phyloP scores from a whole-genome alignment of 2,888 invertebrate species.

The Tuberolachnus salignus region DNA sequence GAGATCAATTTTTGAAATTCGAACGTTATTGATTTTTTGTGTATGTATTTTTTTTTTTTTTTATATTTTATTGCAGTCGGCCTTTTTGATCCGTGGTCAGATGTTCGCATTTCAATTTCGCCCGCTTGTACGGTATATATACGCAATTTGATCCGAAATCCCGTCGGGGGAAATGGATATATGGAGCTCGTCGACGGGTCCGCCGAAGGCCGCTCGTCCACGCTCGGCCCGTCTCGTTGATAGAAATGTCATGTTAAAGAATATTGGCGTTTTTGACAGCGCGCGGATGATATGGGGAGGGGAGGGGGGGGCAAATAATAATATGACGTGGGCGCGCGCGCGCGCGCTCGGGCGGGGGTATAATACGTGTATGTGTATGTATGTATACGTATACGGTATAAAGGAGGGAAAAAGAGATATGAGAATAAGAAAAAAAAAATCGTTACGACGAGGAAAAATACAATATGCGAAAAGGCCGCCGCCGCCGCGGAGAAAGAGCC shows the following conservation, averaged over 20 bases:
- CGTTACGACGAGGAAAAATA: slow-evolving; percentile 13
- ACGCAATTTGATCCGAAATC: slow-evolving; percentile 41
- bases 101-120: slow-evolving; percentile 41
- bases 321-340: background rate
- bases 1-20: too few relatives aligned
- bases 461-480: background rate
- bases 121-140: background rate
- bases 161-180: slow-evolving; percentile 35
- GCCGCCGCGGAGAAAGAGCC: background rate
- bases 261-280: slow-evolving; percentile 49
- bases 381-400: too few relatives aligned
- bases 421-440: too few relatives aligned
- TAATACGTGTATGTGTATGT: too few relatives aligned
- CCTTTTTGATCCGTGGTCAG: too few relatives aligned
- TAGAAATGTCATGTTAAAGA: slow-evolving; percentile 41
- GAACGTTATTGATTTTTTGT: too few relatives aligned
- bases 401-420: background rate
- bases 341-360: too few relatives aligned
- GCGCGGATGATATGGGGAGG: too few relatives aligned
- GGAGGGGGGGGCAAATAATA: background rate
- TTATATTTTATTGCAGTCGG: too few relatives aligned
- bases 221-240: background rate
- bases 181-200: background rate
- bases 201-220: background rate
- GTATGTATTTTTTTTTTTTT: too few relatives aligned